These are phyloP conservation scores for Stenolophus ochropezus DNA, from an alignment of 2,888 invertebrate genomes.

Conservation along the genomic window DNA sequence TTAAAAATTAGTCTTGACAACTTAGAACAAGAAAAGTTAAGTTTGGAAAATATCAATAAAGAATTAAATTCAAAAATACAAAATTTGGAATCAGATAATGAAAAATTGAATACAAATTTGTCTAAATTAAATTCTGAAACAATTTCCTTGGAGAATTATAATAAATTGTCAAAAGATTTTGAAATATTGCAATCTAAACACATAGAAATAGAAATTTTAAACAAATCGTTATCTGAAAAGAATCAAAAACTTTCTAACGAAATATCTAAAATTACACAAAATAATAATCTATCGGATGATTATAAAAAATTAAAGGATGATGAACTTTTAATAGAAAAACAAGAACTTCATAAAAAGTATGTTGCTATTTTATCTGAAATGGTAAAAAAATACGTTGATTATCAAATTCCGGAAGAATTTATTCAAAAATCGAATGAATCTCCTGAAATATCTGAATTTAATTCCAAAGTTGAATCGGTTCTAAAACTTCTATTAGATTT, in stretches of 20 bases:
- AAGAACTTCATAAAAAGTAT: conserved; percentile 66
- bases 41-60: conserved; percentile 9
- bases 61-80: background rate
- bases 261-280: conserved; percentile 68
- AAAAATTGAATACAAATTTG: conserved; percentile 27
- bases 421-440: conserved; percentile 57
- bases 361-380: conserved; percentile 67
- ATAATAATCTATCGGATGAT: conserved; percentile 52
- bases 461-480: conserved; percentile 74
- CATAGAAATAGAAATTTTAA: conserved; percentile 8
- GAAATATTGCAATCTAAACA: conserved; percentile 8
- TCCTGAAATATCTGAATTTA: conserved; percentile 68
- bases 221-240: conserved; percentile 72
- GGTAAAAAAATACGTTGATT: conserved; percentile 66
- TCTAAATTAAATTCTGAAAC: background rate
- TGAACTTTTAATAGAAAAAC: conserved; percentile 72
- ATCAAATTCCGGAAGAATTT: conserved; percentile 63
- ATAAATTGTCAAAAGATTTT: conserved; percentile 43
- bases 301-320: conserved; percentile 72
- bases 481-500: conserved; percentile 77
- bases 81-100: conserved; percentile 22
- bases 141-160: conserved; percentile 8
- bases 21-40: conserved; percentile 30
- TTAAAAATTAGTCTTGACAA: conserved; percentile 32
- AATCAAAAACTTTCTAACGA: conserved; percentile 74